Base-by-base conservation (phyloP, 2,888 invertebrate genomes). In the Muscina levida region DNA sequence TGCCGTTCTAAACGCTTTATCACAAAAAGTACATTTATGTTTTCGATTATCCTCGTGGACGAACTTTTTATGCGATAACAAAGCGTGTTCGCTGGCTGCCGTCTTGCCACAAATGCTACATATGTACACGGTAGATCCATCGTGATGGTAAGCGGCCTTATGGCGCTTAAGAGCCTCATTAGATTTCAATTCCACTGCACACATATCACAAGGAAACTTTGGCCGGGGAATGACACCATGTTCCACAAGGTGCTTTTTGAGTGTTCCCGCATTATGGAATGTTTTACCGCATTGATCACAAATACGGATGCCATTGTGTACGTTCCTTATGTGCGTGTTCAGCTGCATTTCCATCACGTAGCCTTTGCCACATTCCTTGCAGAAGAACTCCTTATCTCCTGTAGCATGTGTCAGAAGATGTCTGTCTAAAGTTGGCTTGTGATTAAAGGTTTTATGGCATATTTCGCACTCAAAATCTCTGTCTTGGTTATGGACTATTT, bases 81-180 rank as follows among this genome's bases (percentile, higher is more conserved):
- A 51, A 0, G 84, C 85, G 51, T 83, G 82, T 26, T 82, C 84
- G 0, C 82, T 83, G 4, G 82, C 39, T 13, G 85, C 80, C 10
- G 84, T 81, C 56, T 84, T 84, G 1, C 85, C 85, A 59, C 85
- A 85, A 51, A 84, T 82, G 1, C 83, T 76, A 19, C 85, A 85
- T 8, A 84, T 68, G 22, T 85, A 79, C 2, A 77, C 59, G 1
- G 82, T 82, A 17, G 82, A 67, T 0, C 74, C 78, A 46, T 84
- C 78, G 6, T 85, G 84, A 51, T 85, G 85, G 22, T 83, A 82
- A 37, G 84, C 77, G 15, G 80, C 84, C 39, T 82, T 83, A 48
- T 85, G 85, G 13, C 83, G 83, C 26, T 77, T 66, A 11, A 85
- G 71, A 46, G 82, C 83, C 5, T 77, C 82, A 11, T 68, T 78